Percentiles rank a stretch among this genome's conserved stretches.
phyloP scores from a whole-genome alignment of 2,797 vertebrate species.

The Phoxinus dragarum region DNA sequence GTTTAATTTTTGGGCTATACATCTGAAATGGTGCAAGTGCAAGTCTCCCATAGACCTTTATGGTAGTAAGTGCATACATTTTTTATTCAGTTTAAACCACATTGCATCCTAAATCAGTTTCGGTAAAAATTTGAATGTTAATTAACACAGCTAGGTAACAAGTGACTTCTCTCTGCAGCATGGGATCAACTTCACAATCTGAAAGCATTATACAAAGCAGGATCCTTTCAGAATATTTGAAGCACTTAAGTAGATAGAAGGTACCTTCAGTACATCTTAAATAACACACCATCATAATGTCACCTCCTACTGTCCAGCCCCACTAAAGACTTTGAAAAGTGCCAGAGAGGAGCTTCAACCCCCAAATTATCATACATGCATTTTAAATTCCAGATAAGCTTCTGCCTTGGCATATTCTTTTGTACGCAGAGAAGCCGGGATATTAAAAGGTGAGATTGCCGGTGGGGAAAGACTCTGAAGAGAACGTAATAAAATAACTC shows the following conservation, averaged over 20 bases:
- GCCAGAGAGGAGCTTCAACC: background rate
- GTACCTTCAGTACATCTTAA: background rate
- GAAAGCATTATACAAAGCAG: background rate
- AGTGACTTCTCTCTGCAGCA: conserved; percentile 6
- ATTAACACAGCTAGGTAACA: background rate
- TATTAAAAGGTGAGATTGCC: conserved; percentile 71
- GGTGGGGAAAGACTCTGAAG: conserved; percentile 63
- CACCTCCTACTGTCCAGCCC: background rate
- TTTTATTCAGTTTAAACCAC: background rate
- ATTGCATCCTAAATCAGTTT: background rate
- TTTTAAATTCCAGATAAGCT: conserved; percentile 60
- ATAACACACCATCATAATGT: background rate
- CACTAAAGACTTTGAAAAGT: background rate
- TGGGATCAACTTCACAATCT: background rate
- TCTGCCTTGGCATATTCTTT: conserved; percentile 39
- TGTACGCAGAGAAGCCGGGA: conserved; percentile 54
- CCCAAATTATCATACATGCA: conserved; percentile 32
- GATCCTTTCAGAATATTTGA: conserved; percentile 1
- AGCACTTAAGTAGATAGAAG: background rate
- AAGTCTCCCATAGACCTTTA: background rate
- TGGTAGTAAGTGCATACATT: no score
- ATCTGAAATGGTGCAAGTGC: background rate
- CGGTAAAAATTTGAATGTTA: background rate
- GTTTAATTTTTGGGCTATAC: background rate
- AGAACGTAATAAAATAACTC: conserved; percentile 75